Percentiles rank a stretch among this genome's conserved stretches.
Conservation (phyloP, 2,888 invertebrate species). For the Drosophila crucigera region DNA sequence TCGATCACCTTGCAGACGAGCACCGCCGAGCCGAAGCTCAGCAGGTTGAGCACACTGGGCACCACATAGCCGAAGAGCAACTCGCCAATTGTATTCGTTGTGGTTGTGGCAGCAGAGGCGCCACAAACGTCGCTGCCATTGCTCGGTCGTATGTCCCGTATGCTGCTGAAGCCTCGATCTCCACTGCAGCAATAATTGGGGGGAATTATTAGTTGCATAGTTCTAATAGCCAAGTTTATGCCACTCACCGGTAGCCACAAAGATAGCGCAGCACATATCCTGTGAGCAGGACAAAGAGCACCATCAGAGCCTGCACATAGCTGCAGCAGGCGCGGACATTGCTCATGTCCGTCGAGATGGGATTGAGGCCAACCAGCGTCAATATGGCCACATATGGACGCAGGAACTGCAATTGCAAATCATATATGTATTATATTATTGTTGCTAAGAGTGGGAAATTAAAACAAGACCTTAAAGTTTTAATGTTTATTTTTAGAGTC, state of each 20-base stretch:
- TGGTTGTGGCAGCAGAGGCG: slow-evolving; percentile 1
- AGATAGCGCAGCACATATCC: slow-evolving; percentile 92
- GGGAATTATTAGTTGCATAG: not conserved
- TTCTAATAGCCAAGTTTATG: not conserved
- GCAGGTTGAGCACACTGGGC: slow-evolving; percentile 90
- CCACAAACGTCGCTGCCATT: slow-evolving; percentile 54
- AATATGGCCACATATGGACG: slow-evolving; percentile 91
- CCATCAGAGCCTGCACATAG: slow-evolving; percentile 89
- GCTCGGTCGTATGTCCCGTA: slow-evolving; percentile 58
- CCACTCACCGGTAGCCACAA: slow-evolving; percentile 90
- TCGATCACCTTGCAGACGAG: slow-evolving; percentile 91
- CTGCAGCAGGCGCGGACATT: slow-evolving; percentile 88
- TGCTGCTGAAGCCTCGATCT: slow-evolving; percentile 82
- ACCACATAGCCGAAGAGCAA: slow-evolving; percentile 90
- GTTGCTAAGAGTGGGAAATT: not conserved
- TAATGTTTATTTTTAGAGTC: not conserved
- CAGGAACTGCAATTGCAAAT: slow-evolving; percentile 87
- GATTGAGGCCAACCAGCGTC: slow-evolving; percentile 91
- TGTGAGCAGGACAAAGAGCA: slow-evolving; percentile 88
- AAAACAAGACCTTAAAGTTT: not conserved
- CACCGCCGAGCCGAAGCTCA: slow-evolving; percentile 90
- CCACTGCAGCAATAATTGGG: slow-evolving; percentile 56
- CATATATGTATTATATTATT: not conserved
- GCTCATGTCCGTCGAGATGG: slow-evolving; percentile 88
- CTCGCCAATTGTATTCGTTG: slow-evolving; percentile 88